These are phyloP conservation scores for Nomada hirtipes DNA, from an alignment of 2,888 invertebrate species.

Conservation along the genomic window DNA sequence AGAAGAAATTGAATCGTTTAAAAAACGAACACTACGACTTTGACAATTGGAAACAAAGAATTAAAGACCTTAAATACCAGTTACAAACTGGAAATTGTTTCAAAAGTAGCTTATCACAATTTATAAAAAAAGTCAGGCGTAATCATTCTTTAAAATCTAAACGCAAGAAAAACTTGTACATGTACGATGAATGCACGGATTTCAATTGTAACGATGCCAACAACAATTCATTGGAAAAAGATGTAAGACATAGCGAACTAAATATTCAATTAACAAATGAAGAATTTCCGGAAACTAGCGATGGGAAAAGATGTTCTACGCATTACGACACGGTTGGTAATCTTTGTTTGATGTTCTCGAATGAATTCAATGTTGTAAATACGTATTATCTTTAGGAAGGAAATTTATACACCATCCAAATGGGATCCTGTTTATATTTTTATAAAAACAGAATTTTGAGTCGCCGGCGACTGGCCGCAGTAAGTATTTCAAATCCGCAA, in stretches of 20 bases:
- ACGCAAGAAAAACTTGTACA: background rate
- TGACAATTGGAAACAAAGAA: background rate
- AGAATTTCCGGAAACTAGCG: background rate
- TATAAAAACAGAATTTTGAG: conserved; percentile 78
- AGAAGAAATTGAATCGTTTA: background rate
- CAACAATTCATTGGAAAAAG: conserved; percentile 22
- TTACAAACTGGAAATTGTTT: background rate
- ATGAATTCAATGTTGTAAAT: background rate
- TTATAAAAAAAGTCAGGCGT: conserved; percentile 4
- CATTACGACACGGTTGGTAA: conserved; percentile 33
- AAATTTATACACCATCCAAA: conserved; percentile 27
- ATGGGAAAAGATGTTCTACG: background rate
- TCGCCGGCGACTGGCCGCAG: conserved; percentile 74
- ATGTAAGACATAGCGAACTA: background rate
- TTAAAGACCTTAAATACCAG: background rate
- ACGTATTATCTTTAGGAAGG: conserved; percentile 26
- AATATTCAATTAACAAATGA: background rate
- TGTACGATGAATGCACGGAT: background rate
- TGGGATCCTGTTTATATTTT: conserved; percentile 66
- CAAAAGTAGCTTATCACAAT: conserved; percentile 12
- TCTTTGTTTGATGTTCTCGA: background rate
- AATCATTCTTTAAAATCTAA: background rate
- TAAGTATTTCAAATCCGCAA: conserved; percentile 54
- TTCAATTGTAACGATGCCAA: conserved; percentile 11
- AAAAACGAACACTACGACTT: background rate